phyloP scores from a whole-genome alignment of 2,797 vertebrate genomes.

The Remorina albescens region DNA sequence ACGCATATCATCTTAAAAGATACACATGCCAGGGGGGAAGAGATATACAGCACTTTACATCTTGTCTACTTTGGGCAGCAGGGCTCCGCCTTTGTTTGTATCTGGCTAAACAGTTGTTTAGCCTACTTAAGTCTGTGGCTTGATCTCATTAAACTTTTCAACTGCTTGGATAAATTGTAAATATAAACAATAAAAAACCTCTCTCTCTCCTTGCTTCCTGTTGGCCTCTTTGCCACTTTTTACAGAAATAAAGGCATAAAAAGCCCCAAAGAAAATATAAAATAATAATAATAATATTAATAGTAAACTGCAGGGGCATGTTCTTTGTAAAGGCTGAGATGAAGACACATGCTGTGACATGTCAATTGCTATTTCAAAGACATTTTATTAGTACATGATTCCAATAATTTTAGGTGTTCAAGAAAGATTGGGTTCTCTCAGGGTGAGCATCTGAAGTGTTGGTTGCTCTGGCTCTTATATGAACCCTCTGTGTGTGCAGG shows the following conservation, averaged over 20 bases:
- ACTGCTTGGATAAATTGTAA: slow-evolving; percentile 15
- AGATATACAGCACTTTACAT: neutral
- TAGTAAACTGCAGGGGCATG: too few relatives aligned
- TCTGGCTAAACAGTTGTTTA: neutral
- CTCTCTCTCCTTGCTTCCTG: too few relatives aligned
- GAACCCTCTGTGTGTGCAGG: too few relatives aligned
- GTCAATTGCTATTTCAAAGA: neutral
- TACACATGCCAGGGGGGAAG: neutral
- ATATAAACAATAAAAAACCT: slow-evolving; percentile 5
- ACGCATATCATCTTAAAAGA: neutral
- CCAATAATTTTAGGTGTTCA: neutral
- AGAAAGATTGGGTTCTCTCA: neutral
- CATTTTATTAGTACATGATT: too few relatives aligned
- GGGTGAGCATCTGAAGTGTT: neutral
- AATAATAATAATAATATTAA: too few relatives aligned
- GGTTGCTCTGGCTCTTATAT: neutral
- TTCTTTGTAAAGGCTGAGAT: slow-evolving; percentile 20
- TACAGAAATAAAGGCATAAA: too few relatives aligned
- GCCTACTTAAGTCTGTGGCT: neutral
- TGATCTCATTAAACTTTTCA: neutral
- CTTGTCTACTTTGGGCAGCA: neutral
- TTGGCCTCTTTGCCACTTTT: too few relatives aligned
- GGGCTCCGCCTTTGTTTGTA: slow-evolving; percentile 39
- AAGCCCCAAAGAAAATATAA: too few relatives aligned
- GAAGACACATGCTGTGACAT: slow-evolving; percentile 20